Evolutionary conservation across 2,888 invertebrate genomes (phyloP), one percentile per base, ranked within the genome.

Genomic region (Drosophila barbarae): DNA sequence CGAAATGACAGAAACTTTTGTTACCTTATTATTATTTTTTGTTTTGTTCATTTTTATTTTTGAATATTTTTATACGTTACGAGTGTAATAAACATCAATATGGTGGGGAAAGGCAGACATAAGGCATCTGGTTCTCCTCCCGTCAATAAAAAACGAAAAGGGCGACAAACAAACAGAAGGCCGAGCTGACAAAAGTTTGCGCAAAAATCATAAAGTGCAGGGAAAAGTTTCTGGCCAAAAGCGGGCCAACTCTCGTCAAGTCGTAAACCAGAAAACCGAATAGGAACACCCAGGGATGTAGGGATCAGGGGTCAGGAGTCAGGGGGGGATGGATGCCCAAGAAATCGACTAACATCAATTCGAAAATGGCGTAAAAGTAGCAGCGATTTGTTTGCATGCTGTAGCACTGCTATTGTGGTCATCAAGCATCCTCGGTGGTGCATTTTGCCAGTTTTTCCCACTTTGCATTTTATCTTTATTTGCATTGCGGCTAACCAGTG

Each of bases 151-250:
- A 32, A 42, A 46, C 46, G 30, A 32, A 18, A 68, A 38, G 32
- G 41, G 57, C 51, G 49, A 41, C 57, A 46, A 67, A 68, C 69
- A 68, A 67, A 52, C 41, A 58, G 50, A 61, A 67, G 61, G 59
- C 63, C 60, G 32, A 58, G 54, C 63, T 76, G 71, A 76, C 71
- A 71, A 76, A 77, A 82, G 52, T 82, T 78, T 70, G 63, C 23
- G 30, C 38, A 59, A 76, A 72, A 82, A 82, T 79, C 79, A 82
- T 82, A 79, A 73, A 77, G 81, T 82, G 74, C 56, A 64, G 41
- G 60, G 46, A 61, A 81, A 77, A 77, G 60, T 73, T 75, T 71
- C 23, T 23, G 39, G 23, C 44, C 46, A 53, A 68, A 58, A 41
- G 49, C 52, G 42, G 49, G 18, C 52, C 52, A 57, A 66, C 35